phyloP scores from a whole-genome alignment of 2,797 vertebrate genomes.

The Pangasius sanitwongsei region DNA sequence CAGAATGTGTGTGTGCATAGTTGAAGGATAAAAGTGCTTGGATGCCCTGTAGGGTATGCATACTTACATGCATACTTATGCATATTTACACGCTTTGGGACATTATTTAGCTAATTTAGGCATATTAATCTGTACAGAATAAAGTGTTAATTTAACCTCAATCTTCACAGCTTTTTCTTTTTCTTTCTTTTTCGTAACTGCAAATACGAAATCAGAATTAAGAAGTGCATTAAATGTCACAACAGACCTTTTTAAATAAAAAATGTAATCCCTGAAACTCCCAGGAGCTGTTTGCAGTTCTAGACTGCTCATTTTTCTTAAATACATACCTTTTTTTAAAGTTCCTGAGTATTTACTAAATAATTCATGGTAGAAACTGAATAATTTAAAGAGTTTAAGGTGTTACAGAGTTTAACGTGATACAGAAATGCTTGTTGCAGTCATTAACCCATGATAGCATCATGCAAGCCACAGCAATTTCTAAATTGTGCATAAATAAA shows the following conservation, averaged over 20 bases:
- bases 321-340: background rate
- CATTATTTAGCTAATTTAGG: background rate
- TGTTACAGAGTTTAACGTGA: background rate
- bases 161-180: background rate
- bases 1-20: background rate
- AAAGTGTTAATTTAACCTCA: conserved; percentile 12
- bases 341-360: background rate
- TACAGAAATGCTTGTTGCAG: background rate
- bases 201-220: background rate
- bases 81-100: conserved; percentile 8
- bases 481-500: background rate
- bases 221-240: background rate
- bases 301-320: background rate
- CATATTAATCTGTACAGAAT: conserved; percentile 11
- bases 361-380: background rate
- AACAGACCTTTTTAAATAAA: background rate
- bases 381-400: background rate
- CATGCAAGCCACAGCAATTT: background rate
- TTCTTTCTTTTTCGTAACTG: background rate
- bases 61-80: background rate
- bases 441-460: background rate
- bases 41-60: background rate
- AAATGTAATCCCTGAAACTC: background rate
- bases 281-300: background rate
- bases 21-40: background rate